phyloP scores from a whole-genome alignment of 2,888 invertebrate species.

The Allolobophora icterica region DNA sequence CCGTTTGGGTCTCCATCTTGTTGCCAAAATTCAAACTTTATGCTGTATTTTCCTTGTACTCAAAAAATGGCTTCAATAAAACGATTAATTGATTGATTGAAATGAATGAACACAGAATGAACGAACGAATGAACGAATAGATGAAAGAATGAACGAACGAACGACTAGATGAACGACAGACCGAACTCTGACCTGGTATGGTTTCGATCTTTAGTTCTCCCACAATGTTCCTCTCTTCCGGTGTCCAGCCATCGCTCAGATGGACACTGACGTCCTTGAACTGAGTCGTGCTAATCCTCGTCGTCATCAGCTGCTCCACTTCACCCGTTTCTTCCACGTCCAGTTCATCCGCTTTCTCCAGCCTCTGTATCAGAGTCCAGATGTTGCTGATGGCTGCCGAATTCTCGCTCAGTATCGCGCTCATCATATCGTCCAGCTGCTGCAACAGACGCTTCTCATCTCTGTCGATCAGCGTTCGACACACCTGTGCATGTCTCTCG shows the following conservation, averaged over 20 bases:
- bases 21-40: no score
- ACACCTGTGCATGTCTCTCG: slow-evolving; percentile 5
- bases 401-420: background rate
- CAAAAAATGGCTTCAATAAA: no score
- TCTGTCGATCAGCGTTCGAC: background rate
- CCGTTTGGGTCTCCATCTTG: no score
- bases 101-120: no score
- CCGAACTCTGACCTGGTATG: background rate
- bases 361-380: background rate
- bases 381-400: background rate
- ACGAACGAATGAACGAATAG: background rate
- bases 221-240: background rate
- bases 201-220: background rate
- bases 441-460: background rate
- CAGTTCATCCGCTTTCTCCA: background rate
- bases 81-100: background rate
- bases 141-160: background rate
- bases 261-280: background rate
- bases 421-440: background rate
- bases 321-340: background rate
- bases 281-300: background rate
- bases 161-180: background rate
- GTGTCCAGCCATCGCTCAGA: background rate
- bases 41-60: no score
- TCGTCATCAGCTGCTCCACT: slow-evolving; percentile 9